Evolutionary conservation across 2,113 vertebrate species (phyloP).

Genomic region (Hylia prasina): DNA sequence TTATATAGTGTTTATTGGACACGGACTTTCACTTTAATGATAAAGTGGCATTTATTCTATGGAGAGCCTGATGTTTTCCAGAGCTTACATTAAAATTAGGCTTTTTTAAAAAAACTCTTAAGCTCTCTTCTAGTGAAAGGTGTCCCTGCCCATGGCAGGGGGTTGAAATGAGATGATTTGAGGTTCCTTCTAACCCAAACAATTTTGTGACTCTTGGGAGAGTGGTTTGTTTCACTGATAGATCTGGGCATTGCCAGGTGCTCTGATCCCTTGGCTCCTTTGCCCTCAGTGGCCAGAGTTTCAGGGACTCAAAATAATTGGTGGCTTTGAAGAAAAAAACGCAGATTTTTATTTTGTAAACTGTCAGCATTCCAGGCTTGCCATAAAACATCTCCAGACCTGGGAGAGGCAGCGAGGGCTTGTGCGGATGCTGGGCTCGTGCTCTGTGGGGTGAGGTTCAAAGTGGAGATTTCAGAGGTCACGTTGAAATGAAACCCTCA

Average conservation of each 20-base stretch:
- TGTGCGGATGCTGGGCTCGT: background rate
- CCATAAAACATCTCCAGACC: background rate
- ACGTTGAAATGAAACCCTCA: background rate
- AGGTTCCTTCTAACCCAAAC: background rate
- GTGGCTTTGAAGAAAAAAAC: background rate
- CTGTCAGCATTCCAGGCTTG: background rate
- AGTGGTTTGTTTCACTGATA: background rate
- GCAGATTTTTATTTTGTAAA: background rate
- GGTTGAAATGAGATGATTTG: background rate
- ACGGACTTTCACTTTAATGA: background rate
- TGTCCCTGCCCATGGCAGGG: background rate
- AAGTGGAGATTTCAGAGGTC: background rate
- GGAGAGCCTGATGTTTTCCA: background rate
- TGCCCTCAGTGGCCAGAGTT: fast-evolving
- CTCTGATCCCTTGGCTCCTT: background rate
- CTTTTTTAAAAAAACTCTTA: background rate
- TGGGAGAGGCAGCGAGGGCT: fast-evolving
- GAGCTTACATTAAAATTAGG: background rate
- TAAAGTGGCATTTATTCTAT: background rate
- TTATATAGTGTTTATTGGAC: background rate
- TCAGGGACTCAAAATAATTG: background rate
- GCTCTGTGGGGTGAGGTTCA: fast-evolving
- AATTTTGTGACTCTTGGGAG: background rate
- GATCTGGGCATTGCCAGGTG: background rate
- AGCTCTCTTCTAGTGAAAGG: background rate